Evolutionary conservation across 2,113 vertebrate species (phyloP).

Genomic region (Phalacrocorax brasilianus): DNA sequence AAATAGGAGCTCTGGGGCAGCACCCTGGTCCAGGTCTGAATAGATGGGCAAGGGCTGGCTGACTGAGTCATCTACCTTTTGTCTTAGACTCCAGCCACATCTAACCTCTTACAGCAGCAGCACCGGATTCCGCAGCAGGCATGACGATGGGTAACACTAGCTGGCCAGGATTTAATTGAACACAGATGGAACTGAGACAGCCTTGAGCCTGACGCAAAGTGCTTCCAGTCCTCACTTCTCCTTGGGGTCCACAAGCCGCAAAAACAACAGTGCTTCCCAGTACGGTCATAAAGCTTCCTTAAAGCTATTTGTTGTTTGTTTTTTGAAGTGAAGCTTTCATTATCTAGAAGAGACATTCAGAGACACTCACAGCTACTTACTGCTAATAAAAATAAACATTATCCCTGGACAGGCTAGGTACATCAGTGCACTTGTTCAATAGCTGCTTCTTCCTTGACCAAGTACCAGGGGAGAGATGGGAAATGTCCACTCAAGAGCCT

Average conservation of each 20-base stretch:
- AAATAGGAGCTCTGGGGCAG: neutral
- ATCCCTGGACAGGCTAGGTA: neutral
- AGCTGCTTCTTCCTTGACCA: neutral
- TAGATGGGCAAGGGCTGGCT: neutral
- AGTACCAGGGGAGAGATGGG: neutral
- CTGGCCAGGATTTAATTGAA: conserved; percentile 2
- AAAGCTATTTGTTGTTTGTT: conserved; percentile 1
- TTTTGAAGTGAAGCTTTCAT: conserved; percentile 28
- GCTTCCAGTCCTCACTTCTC: neutral
- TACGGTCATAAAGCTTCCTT: neutral
- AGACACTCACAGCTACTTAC: neutral
- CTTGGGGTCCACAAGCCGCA: neutral
- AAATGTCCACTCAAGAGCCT: neutral
- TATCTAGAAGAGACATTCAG: neutral
- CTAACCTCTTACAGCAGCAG: neutral
- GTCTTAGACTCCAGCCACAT: neutral
- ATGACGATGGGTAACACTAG: accelerated
- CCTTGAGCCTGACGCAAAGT: neutral
- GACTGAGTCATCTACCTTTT: neutral
- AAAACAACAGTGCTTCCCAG: neutral
- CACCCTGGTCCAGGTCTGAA: neutral
- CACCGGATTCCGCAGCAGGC: neutral
- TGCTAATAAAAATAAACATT: neutral
- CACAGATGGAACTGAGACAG: conserved; percentile 17
- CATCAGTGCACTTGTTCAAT: neutral